Conservation (phyloP, 2,113 vertebrate species). For the Struthidea cinerea region DNA sequence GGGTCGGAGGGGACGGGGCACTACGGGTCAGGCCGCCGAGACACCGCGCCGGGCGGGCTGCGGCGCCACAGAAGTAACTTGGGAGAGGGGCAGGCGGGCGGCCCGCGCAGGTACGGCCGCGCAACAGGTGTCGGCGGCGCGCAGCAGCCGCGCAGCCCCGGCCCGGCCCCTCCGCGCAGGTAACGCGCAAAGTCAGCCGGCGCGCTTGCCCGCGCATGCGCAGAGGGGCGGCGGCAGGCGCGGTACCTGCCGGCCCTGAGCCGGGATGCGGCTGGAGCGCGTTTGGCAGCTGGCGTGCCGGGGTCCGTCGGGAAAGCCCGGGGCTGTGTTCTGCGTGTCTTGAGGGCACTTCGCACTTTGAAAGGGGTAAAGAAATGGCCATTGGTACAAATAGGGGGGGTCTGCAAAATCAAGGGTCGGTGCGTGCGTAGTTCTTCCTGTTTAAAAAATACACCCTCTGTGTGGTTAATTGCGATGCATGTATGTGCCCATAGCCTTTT, state of each 20-base stretch:
- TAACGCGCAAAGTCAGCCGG: slow-evolving; percentile 41
- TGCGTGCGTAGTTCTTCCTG: background rate
- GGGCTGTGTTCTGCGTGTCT: background rate
- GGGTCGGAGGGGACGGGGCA: background rate
- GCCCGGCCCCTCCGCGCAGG: background rate
- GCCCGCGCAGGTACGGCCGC: background rate
- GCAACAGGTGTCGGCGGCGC: background rate
- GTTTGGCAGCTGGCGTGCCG: background rate
- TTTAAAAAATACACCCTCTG: background rate
- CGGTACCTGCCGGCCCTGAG: background rate
- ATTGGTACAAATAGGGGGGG: too few relatives aligned
- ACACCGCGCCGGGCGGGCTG: background rate
- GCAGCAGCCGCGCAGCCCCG: background rate
- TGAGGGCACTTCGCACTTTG: background rate
- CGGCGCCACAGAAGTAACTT: background rate
- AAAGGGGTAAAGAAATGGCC: background rate
- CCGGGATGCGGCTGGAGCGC: background rate
- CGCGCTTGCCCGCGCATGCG: slow-evolving; percentile 41
- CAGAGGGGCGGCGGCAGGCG: background rate
- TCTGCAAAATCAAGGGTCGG: background rate
- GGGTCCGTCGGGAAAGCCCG: fast-evolving
- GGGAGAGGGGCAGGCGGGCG: background rate
- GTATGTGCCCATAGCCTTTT: background rate
- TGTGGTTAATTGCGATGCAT: background rate
- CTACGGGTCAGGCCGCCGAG: background rate